Base-by-base conservation (phyloP, 2,113 vertebrate genomes). In the Macquaria australasica region DNA sequence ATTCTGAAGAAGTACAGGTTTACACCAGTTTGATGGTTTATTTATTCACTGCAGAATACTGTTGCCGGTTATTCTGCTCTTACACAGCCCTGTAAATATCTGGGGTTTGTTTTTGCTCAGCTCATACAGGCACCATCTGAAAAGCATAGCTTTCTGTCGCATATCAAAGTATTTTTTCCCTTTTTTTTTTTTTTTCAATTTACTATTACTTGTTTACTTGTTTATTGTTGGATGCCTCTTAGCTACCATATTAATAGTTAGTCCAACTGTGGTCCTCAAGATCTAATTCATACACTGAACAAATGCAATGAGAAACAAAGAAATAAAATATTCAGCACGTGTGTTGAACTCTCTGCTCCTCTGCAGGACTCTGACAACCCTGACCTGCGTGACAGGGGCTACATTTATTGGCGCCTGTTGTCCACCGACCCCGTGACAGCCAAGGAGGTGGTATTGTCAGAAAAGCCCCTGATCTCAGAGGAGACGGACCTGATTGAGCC, bases 361-460 rank as follows among this genome's bases (percentile, higher is more conserved):
- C 53, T 37, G 59, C 92, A 99, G 98, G 98, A 99, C 93, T 99
- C 98, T 0, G 98, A 99, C 93, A 99, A 99, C 94, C 98, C 98
- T 23, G 98, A 99, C 93, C 96, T 99, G 85, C 97, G 98, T n/a
- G 98, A 99, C 88, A 95, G 98, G 1, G 98, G 98, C 88, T 99
- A 99, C 94, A 99, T 99, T 94, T 99, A 99, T 83, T 99, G 98
- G 98, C 98, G 98, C 74, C 96, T 99, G 82, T 94, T 99, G 77
- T 99, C 98, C 89, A 99, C 98, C 0, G 98, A 99, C 81, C 98
- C 98, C 0, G 98, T 99, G 84, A 99, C 98, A 0, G 98, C 98
- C 92, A 99, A 99, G 92, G 98, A 99, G 91, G 98, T 99, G 84
- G 98, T 99, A 25, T 93, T 99, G 77, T 99, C 98, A 0, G 98